Evolutionary conservation across 2,888 invertebrate species (phyloP), one percentile per base, ranked within the genome.

Genomic region (Neoaliturus tenellus): DNA sequence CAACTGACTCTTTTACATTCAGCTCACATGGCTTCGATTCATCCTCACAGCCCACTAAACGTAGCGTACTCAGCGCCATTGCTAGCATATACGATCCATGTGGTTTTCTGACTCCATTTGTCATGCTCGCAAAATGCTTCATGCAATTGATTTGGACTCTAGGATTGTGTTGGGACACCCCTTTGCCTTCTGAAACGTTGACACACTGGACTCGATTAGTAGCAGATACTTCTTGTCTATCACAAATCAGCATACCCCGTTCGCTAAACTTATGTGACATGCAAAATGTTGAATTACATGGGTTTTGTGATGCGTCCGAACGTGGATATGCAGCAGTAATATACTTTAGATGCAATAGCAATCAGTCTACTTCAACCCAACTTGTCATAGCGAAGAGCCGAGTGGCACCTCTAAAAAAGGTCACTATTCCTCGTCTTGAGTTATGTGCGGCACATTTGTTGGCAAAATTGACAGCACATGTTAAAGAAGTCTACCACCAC

Each of bases 301-400:
- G 80, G 10, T 83, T 80, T 62, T 80, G 17, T 28, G 83, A 83
- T 44, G 83, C 83, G 5, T 83, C 80, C 5, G 62, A 69, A 62
- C 31, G 33, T 8, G 83, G 80, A 31, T 83, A 69, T 39, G 75
- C 51, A 5, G 55, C 80, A 33, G 55, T 17, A 14, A 51, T 80
- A n/a, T 80, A 80, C 25, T 28, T 80, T 17, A 51, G 55, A 28
- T 51, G 28, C 20, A 28, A 17, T 6, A 23, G n/a, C n/a, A n/a
- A n/a, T n/a, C n/a, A n/a, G n/a, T n/a, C n/a, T n/a, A n/a, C n/a
- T n/a, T n/a, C n/a, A n/a, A n/a, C n/a, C n/a, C n/a, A n/a, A n/a
- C n/a, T n/a, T n/a, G n/a, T n/a, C n/a, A n/a, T n/a, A n/a, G n/a
- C n/a, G n/a, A n/a, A n/a, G n/a, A n/a, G n/a, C n/a, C n/a, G n/a